Conservation (phyloP, 2,888 invertebrate genomes). For the Perizoma flavofasciatum region DNA sequence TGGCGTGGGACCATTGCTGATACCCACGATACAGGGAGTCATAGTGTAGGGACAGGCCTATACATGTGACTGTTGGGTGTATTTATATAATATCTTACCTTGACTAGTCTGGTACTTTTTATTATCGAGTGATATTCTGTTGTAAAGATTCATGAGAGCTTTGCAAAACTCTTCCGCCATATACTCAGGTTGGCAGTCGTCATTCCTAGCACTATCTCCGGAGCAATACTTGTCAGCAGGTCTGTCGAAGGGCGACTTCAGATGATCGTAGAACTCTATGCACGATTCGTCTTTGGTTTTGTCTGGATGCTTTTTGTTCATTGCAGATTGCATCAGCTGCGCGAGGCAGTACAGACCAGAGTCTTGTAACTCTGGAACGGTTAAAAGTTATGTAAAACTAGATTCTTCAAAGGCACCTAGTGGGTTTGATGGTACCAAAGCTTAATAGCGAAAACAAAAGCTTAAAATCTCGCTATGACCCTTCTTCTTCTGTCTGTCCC, state of each 20-base stretch:
- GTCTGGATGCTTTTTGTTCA: conserved; percentile 52
- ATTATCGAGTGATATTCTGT: conserved; percentile 53
- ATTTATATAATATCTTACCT: conserved; percentile 47
- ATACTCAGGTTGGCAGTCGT: conserved; percentile 69
- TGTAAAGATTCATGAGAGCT: conserved; percentile 58
- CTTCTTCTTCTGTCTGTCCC: too few species aligned
- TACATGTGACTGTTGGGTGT: too few species aligned
- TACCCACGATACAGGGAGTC: too few species aligned
- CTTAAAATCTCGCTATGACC: too few species aligned
- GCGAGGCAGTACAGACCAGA: conserved; percentile 64
- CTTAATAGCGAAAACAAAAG: too few species aligned
- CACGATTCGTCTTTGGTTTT: conserved; percentile 51
- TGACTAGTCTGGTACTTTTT: conserved; percentile 54
- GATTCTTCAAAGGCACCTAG: too few species aligned
- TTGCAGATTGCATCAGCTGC: conserved; percentile 58
- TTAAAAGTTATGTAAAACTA: not conserved
- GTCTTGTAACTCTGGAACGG: conserved; percentile 66
- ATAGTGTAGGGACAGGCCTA: too few species aligned
- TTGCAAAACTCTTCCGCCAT: conserved; percentile 67
- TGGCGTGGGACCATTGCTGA: too few species aligned
- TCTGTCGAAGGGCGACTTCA: conserved; percentile 52
- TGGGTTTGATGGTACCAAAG: too few species aligned
- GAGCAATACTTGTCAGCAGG: conserved; percentile 40
- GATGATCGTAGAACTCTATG: conserved; percentile 56
- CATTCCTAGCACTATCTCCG: conserved; percentile 46